Evolutionary conservation across 1,140 invertebrate genomes (phyloP), one percentile per base, ranked within the genome.

Genomic region (Orius insidiosus): DNA sequence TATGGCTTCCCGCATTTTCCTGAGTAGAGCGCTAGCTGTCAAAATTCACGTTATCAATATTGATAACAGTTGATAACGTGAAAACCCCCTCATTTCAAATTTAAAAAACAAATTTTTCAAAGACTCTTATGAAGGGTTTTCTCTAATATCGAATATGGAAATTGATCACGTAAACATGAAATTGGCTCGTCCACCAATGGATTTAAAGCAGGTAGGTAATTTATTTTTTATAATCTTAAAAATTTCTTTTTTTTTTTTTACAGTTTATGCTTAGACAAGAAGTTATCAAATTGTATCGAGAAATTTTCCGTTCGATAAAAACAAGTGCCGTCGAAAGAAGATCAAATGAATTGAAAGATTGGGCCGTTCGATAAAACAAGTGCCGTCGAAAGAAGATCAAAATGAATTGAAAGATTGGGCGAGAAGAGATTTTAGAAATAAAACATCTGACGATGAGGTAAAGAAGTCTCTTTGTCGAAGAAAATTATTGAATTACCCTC

Each of bases 211-310:
- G 7, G 24, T 24, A 24, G 3, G 24, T 37, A n/a, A 2, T 30
- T 43, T 43, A 13, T 31, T 2, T 30, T 36, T 36, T 5, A 36
- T 4, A 3, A 13, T 13, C 5, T 33, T 33, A 33, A 33, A 33
- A 11, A 13, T 13, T 36, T 36, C n/a, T 3, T 36, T 9, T 36
- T 3, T 36, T 36, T 15, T 13, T 36, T 36, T 55, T n/a, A n/a
- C n/a, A 85, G 80, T 85, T 85, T 63, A 70, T 85, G 56, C 60
- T 81, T 15, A 69, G 76, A 36, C 71, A 76, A 63, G 72, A 83
- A 62, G 80, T 85, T 2, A 58, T 82, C n/a, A 77, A 76, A 56
- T 58, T 84, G 1, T 86, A 85, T 55, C 64, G 75, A 49, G 70
- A 75, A 33, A 76, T 85, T 46, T 72, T 83, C 48, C 68, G 71